A percentile compares a stretch with the other conserved stretches of the same genome.
Evolutionary conservation across 2,113 vertebrate species (phyloP).

Genomic region (Notarius lentiginosus): DNA sequence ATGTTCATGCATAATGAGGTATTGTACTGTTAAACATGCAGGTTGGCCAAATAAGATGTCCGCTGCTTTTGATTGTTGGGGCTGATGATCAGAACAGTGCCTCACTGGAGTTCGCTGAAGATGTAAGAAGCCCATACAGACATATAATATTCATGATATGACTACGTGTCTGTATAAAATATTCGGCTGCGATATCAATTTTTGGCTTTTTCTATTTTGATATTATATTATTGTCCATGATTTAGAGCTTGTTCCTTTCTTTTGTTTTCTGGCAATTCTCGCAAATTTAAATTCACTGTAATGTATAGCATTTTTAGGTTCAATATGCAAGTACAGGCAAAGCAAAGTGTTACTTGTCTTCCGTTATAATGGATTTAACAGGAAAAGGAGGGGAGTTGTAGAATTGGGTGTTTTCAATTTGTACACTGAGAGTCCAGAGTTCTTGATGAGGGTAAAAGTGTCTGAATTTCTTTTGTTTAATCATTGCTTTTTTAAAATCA

Average conservation of each 20-base stretch:
- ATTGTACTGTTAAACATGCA: conserved; percentile 29
- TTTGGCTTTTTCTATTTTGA: background rate
- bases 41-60: conserved; percentile 70
- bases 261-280: background rate
- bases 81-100: conserved; percentile 71
- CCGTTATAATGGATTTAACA: background rate
- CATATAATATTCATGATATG: background rate
- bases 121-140: conserved; percentile 51
- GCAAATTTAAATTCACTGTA: background rate
- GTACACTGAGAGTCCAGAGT: background rate
- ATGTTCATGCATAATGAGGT: background rate
- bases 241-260: background rate
- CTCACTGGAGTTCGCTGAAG: conserved; percentile 60
- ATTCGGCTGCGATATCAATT: background rate
- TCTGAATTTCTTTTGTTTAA: background rate
- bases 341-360: background rate
- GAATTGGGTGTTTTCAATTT: background rate
- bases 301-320: background rate
- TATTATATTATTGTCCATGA: background rate
- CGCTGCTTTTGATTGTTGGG: conserved; percentile 66
- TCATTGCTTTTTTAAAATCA: too few relatives aligned
- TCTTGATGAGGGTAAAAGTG: background rate
- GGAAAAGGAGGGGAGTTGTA: background rate
- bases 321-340: background rate
- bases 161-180: background rate